Conservation (phyloP, 2,113 vertebrate species). For the Rousettus leschenaultii region DNA sequence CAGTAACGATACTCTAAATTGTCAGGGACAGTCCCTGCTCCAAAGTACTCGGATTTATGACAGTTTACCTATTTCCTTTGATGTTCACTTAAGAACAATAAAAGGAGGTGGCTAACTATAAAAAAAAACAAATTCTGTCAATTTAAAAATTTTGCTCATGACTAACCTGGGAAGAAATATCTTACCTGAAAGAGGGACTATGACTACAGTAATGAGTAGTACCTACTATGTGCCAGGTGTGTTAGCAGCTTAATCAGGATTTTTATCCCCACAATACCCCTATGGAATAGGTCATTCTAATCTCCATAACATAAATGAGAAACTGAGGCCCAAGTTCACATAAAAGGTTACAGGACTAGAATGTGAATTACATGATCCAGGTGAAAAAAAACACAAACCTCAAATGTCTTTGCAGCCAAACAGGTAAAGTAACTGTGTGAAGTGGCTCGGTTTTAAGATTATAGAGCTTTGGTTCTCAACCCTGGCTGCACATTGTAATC, state of each 20-base stretch:
- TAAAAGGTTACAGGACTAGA: background rate
- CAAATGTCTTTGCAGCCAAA: background rate
- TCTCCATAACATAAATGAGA: background rate
- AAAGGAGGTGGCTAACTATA: background rate
- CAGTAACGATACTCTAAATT: background rate
- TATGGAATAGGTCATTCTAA: background rate
- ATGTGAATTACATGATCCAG: background rate
- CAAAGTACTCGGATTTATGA: background rate
- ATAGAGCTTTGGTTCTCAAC: background rate
- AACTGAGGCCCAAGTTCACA: background rate
- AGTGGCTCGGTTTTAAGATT: background rate
- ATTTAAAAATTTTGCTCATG: background rate
- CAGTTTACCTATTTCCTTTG: background rate
- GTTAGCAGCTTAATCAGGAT: background rate
- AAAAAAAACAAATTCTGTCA: background rate
- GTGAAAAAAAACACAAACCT: background rate
- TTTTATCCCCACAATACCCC: background rate
- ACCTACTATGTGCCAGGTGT: background rate
- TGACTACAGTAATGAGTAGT: background rate
- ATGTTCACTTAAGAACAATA: background rate
- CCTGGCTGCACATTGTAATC: background rate
- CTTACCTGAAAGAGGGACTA: background rate
- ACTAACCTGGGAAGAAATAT: background rate
- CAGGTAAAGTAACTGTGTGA: background rate
- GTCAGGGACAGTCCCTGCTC: background rate